Conservation (phyloP, 2,888 invertebrate genomes). For the Drosophila neotestacea region DNA sequence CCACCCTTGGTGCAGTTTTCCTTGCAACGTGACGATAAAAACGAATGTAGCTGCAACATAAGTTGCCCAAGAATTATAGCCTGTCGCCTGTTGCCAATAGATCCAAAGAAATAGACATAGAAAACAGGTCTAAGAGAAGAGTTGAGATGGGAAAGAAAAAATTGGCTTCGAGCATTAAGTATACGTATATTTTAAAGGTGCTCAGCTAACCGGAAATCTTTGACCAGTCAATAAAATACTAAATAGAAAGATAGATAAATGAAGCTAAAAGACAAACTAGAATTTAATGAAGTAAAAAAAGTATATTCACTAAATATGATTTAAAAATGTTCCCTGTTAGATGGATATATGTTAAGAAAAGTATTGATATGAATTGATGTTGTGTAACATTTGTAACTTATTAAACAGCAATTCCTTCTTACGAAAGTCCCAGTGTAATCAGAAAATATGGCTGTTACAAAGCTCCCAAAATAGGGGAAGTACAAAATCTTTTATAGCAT, state of each 20-base stretch:
- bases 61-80: conserved; percentile 53
- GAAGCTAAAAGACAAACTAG: too few species aligned
- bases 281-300: too few species aligned
- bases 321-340: too few species aligned
- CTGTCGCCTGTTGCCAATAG: conserved; percentile 47
- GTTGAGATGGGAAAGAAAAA: neutral
- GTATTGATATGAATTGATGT: too few species aligned
- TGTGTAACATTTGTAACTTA: too few species aligned
- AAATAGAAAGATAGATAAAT: too few species aligned
- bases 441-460: neutral
- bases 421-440: too few species aligned
- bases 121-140: conserved; percentile 24
- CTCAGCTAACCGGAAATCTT: neutral
- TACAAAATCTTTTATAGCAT: too few species aligned
- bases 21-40: conserved; percentile 55
- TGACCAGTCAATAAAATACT: neutral
- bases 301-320: too few species aligned
- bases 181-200: neutral
- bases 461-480: too few species aligned
- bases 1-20: neutral
- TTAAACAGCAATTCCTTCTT: too few species aligned
- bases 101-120: conserved; percentile 9
- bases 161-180: neutral
- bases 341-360: too few species aligned
- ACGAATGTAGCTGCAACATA: conserved; percentile 42